Percentiles rank a stretch among this genome's conserved stretches.
Evolutionary conservation across 2,888 invertebrate species (phyloP).

Genomic region (Metacarcinus magister): DNA sequence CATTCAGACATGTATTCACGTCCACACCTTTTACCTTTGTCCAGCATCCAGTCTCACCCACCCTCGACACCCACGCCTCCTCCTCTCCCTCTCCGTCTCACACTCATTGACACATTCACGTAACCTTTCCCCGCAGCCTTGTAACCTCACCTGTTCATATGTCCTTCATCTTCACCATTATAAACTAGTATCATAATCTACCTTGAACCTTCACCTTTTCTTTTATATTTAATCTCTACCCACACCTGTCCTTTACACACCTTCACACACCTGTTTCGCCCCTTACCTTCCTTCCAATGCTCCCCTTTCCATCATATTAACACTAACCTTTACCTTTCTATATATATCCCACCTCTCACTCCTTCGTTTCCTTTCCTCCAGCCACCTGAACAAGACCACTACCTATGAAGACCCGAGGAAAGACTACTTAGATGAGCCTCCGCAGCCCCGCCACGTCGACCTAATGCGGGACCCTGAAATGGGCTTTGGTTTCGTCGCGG

Average conservation of each 20-base stretch:
- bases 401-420: constrained; percentile 93
- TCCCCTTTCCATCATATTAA: background rate
- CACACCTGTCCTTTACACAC: background rate
- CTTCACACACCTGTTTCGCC: too few relatives aligned
- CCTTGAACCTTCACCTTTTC: background rate
- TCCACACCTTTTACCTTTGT: background rate
- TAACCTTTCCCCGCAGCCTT: background rate
- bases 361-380: background rate
- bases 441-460: constrained; percentile 91
- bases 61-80: background rate
- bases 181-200: background rate
- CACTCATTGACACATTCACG: background rate
- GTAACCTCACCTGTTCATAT: background rate
- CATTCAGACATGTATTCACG: too few relatives aligned
- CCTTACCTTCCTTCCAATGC: background rate
- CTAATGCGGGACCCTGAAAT: constrained; percentile 91
- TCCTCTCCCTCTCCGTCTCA: background rate
- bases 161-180: background rate
- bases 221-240: background rate
- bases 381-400: constrained; percentile 90
- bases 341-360: background rate
- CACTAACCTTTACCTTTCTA: background rate
- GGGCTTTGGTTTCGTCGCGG: constrained; percentile 98
- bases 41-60: background rate
- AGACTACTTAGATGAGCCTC: constrained; percentile 88